Evolutionary conservation across 2,888 invertebrate genomes (phyloP).

Genomic region (Amphiduros pacificus): DNA sequence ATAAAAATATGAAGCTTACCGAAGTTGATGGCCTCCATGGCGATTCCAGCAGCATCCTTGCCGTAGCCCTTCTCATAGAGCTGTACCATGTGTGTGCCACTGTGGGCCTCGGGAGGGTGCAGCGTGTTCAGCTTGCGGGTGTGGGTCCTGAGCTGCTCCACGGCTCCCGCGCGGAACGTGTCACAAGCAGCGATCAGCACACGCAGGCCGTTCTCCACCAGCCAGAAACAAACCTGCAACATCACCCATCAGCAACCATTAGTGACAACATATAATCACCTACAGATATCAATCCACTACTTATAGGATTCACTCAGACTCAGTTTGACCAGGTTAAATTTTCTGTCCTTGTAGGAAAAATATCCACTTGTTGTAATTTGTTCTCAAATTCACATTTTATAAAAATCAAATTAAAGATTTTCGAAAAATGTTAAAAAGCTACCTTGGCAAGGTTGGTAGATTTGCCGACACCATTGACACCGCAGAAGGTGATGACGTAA

Average conservation of each 20-base stretch:
- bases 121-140: conserved; percentile 88
- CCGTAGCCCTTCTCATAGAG: conserved; percentile 97
- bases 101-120: conserved; percentile 78
- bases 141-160: conserved; percentile 96
- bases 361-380: no score
- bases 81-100: conserved; percentile 77
- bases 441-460: conserved; percentile 96
- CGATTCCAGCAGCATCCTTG: conserved; percentile 98
- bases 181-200: conserved; percentile 99
- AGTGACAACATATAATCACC: no score
- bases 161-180: conserved; percentile 98
- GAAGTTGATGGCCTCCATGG: conserved; percentile 91
- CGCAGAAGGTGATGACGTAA: conserved; percentile 95
- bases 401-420: no score
- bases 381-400: no score
- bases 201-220: conserved; percentile 93
- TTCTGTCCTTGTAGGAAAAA: no score
- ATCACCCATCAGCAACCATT: no score
- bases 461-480: conserved; percentile 98
- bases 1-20: conserved; percentile 58
- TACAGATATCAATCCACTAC: no score
- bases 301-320: no score
- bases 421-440: no score
- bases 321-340: no score
- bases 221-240: conserved; percentile 89